A percentile compares a stretch with the other conserved stretches of the same genome.
Evolutionary conservation across 2,888 invertebrate species (phyloP).

Genomic region (Oxyscelio sp.): DNA sequence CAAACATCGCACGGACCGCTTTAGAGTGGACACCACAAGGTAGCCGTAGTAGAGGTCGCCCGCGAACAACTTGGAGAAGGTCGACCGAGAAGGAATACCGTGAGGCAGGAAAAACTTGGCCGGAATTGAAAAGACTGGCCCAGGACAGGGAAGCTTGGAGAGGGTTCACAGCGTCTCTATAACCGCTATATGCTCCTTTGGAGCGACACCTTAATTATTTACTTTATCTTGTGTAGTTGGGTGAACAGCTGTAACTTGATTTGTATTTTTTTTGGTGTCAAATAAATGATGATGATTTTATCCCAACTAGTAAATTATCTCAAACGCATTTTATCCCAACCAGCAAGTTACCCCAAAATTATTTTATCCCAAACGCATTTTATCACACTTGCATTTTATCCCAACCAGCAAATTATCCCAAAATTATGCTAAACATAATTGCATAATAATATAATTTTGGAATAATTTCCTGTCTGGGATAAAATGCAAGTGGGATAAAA

Average conservation of each 20-base stretch:
- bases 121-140: background rate
- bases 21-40: constrained; percentile 8
- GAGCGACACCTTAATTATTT: background rate
- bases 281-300: background rate
- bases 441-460: no score
- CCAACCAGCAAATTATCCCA: no score
- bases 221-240: no score
- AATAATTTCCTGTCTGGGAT: no score
- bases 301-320: no score
- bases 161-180: background rate
- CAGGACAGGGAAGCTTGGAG: background rate
- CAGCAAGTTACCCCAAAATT: no score
- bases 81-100: background rate
- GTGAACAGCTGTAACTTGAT: no score
- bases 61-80: background rate
- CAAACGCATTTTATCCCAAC: no score
- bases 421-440: no score
- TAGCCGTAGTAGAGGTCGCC: background rate
- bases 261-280: background rate
- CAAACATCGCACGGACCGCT: background rate
- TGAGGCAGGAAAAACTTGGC: background rate
- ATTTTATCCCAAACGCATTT: no score
- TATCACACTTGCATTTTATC: no score
- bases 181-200: background rate
- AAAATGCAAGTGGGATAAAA: no score